Percentiles rank a stretch among this genome's conserved stretches.
phyloP scores from a whole-genome alignment of 1,140 invertebrate genomes.

The Rhopalosiphum maidis region DNA sequence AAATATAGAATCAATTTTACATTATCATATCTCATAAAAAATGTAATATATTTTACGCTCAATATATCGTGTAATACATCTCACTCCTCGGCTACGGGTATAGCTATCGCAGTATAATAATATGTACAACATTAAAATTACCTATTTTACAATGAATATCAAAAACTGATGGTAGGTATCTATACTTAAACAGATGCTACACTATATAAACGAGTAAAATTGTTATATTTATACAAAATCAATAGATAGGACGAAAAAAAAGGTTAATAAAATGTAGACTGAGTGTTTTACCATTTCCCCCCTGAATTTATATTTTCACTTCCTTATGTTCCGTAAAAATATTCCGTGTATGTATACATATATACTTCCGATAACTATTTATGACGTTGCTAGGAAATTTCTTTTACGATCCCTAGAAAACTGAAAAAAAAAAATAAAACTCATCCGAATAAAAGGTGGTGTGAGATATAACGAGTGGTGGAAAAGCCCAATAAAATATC shows the following conservation, averaged over 20 bases:
- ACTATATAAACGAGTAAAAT: not conserved
- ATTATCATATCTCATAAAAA: not conserved
- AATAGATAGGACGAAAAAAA: not conserved
- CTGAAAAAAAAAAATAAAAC: not conserved
- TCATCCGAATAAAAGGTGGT: not conserved
- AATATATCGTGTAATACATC: too few species aligned
- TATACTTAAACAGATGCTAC: not conserved
- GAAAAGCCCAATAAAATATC: not conserved
- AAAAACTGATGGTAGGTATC: not conserved
- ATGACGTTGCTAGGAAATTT: slow-evolving; percentile 5
- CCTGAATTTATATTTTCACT: not conserved
- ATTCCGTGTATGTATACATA: not conserved
- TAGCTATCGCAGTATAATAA: not conserved
- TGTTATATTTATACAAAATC: slow-evolving; percentile 9
- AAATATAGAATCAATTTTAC: not conserved
- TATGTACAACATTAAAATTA: not conserved
- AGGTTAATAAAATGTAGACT: slow-evolving; percentile 1
- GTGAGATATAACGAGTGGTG: not conserved
- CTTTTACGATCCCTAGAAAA: not conserved
- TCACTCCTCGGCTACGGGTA: not conserved
- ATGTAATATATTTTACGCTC: not conserved
- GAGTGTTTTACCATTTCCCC: not conserved
- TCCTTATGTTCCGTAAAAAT: not conserved
- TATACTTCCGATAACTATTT: slow-evolving; percentile 12
- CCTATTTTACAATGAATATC: not conserved